These are phyloP conservation scores for Narcine bancroftii DNA, from an alignment of 2,113 vertebrate genomes.

Conservation along the genomic window DNA sequence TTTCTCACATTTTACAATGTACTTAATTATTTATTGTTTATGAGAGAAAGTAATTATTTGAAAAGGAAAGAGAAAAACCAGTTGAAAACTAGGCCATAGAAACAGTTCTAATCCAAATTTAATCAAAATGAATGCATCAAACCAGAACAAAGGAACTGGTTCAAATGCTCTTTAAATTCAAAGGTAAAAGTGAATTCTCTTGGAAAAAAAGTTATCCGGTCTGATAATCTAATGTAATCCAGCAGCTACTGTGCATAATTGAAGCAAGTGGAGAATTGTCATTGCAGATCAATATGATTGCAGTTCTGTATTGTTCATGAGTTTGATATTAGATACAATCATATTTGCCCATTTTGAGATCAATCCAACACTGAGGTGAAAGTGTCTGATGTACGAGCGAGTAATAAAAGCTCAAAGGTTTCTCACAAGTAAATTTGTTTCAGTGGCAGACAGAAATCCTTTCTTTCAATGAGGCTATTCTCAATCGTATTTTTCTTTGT, in stretches of 20 bases:
- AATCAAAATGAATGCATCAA: not conserved
- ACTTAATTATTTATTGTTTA: not conserved
- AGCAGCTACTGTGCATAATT: not conserved
- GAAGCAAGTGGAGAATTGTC: not conserved
- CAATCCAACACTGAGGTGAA: not conserved
- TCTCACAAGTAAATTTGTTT: slow-evolving; percentile 30
- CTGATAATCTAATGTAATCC: slow-evolving; percentile 26
- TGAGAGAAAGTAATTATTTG: not conserved
- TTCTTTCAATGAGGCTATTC: slow-evolving; percentile 23
- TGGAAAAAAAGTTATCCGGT: slow-evolving; percentile 17
- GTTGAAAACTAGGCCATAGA: not conserved
- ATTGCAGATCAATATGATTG: not conserved
- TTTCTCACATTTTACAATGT: not conserved
- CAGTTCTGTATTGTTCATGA: not conserved
- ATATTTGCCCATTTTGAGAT: not conserved
- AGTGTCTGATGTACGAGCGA: not conserved
- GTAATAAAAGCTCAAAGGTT: slow-evolving; percentile 7
- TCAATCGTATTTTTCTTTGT: slow-evolving; percentile 34
- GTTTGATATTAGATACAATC: slow-evolving; percentile 18
- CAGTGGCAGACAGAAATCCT: not conserved
- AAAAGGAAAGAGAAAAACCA: not conserved
- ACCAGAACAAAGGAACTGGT: not conserved
- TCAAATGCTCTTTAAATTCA: slow-evolving; percentile 7
- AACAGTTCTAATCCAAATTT: slow-evolving; percentile 5
- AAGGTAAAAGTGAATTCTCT: not conserved